Evolutionary conservation across 2,113 vertebrate species (phyloP).

Genomic region (Oreotrochilus melanogaster): DNA sequence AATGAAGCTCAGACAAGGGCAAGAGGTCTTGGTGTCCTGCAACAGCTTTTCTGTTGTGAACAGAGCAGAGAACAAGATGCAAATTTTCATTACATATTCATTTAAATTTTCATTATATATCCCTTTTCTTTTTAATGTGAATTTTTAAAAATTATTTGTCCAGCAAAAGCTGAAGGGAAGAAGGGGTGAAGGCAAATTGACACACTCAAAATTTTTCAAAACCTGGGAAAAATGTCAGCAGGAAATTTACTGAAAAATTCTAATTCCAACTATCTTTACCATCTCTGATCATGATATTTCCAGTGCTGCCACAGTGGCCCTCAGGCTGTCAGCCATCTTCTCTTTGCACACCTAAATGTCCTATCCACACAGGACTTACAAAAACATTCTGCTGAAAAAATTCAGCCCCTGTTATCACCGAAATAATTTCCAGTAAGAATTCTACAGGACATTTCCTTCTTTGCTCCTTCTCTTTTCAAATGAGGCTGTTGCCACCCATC

Average conservation of each 20-base stretch:
- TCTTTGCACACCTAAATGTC: background rate
- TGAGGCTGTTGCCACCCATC: background rate
- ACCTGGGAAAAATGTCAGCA: background rate
- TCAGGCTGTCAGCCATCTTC: background rate
- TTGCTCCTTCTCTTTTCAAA: background rate
- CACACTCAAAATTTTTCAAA: background rate
- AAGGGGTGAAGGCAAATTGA: background rate
- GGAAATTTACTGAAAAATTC: background rate
- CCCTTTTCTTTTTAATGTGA: background rate
- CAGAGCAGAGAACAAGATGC: background rate
- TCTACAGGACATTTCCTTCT: background rate
- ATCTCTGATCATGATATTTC: background rate
- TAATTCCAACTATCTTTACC: background rate
- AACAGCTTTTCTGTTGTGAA: background rate
- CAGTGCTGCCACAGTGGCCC: background rate
- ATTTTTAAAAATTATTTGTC: no score
- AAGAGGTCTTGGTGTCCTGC: background rate
- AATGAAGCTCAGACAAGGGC: background rate
- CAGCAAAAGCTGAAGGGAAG: background rate
- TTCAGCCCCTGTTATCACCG: background rate
- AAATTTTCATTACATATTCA: background rate
- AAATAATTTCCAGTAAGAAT: background rate
- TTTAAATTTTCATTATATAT: background rate
- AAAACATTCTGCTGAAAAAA: background rate
- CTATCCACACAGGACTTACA: background rate